These are phyloP conservation scores for Cheilosia scutellata DNA, from an alignment of 2,888 invertebrate genomes.

Conservation along the genomic window DNA sequence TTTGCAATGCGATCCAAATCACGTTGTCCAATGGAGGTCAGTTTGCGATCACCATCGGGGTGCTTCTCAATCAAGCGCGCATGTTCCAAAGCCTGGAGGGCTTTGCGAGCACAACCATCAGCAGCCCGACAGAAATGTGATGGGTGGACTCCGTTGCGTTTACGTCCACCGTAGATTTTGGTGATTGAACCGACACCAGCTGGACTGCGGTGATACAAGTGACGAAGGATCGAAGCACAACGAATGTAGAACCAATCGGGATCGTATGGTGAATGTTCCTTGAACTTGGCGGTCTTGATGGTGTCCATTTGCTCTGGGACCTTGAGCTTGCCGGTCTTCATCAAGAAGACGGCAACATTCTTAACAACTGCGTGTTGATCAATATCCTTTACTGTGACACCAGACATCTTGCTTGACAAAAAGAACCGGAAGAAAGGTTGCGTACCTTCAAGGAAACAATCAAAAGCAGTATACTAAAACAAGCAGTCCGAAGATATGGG, in stretches of 20 bases:
- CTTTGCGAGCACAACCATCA: conserved; percentile 90
- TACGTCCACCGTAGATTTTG: conserved; percentile 98
- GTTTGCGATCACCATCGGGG: conserved; percentile 93
- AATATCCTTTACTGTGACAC: conserved; percentile 98
- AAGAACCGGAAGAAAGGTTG: conserved; percentile 84
- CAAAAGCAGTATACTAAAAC: too few species aligned
- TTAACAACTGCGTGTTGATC: conserved; percentile 99
- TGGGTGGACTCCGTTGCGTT: conserved; percentile 97
- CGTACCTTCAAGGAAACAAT: too few species aligned
- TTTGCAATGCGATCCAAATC: conserved; percentile 99
- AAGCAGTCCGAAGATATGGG: too few species aligned
- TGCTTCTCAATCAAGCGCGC: conserved; percentile 97
- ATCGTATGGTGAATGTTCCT: conserved; percentile 98
- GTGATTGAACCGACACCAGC: conserved; percentile 98
- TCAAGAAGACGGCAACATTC: conserved; percentile 97
- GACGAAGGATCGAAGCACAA: conserved; percentile 96
- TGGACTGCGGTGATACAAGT: conserved; percentile 97
- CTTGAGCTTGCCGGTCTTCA: conserved; percentile 98
- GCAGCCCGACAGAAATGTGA: conserved; percentile 97
- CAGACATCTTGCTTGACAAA: conserved; percentile 89
- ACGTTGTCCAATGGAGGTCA: conserved; percentile 95
- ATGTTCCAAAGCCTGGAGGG: conserved; percentile 95
- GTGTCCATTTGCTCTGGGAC: conserved; percentile 99
- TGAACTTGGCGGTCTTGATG: conserved; percentile 97
- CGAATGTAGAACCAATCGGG: conserved; percentile 99